Percentiles rank a stretch among this genome's conserved stretches.
These are phyloP conservation scores for Schizopygopsis malacanthus DNA, from an alignment of 2,797 vertebrate genomes.

Conservation along the genomic window DNA sequence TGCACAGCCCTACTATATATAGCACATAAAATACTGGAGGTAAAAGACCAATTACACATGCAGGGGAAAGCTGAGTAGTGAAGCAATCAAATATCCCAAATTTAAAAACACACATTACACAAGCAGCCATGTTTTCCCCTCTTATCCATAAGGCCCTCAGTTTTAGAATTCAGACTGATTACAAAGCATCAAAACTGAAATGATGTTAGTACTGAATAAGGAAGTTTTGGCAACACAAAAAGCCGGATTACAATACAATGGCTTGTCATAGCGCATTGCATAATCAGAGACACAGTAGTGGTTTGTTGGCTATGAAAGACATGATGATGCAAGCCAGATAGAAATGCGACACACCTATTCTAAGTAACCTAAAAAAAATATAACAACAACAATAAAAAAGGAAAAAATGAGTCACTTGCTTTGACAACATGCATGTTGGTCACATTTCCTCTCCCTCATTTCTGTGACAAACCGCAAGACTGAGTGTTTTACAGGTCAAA, in stretches of 20 bases:
- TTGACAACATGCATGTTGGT: slow-evolving; percentile 5
- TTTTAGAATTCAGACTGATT: background rate
- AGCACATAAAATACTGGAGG: background rate
- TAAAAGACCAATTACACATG: no score
- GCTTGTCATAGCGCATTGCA: background rate
- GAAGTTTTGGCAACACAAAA: background rate
- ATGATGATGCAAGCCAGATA: background rate
- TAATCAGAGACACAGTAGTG: background rate
- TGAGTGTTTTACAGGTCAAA: background rate
- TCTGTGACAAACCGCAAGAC: no score
- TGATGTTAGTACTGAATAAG: no score
- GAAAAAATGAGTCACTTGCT: slow-evolving; percentile 20
- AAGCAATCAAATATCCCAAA: background rate
- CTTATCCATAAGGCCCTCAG: background rate
- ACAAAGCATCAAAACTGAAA: background rate
- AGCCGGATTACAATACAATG: background rate
- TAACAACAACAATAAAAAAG: background rate
- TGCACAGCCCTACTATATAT: no score
- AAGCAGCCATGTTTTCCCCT: background rate
- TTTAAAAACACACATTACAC: background rate
- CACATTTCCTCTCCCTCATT: background rate
- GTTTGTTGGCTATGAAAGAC: background rate
- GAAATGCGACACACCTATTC: slow-evolving; percentile 24
- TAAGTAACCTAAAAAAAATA: background rate
- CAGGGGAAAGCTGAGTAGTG: background rate